Percentiles rank a stretch among this genome's conserved stretches.
phyloP scores from a whole-genome alignment of 2,888 invertebrate species.

The Amphipyra berbera region DNA sequence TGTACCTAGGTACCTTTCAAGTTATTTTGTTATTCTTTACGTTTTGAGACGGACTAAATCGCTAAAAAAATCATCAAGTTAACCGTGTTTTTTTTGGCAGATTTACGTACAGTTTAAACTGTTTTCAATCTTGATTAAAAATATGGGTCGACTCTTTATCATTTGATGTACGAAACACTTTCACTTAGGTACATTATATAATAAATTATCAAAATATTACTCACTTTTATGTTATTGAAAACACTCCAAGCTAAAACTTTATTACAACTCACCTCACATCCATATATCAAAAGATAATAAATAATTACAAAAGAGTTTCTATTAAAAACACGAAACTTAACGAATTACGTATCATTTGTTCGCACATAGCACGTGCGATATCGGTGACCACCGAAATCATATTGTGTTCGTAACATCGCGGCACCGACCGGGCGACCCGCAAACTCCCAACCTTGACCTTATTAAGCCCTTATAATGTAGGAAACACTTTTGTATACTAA shows the following conservation, averaged over 20 bases:
- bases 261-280: conserved; percentile 22
- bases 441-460: conserved; percentile 61
- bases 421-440: conserved; percentile 26
- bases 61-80: too few species aligned
- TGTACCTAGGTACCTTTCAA: too few species aligned
- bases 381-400: conserved; percentile 63
- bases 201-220: conserved; percentile 19
- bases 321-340: conserved; percentile 21
- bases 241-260: conserved; percentile 2
- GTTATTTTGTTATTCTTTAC: too few species aligned
- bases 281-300: background rate
- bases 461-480: conserved; percentile 29
- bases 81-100: too few species aligned
- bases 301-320: background rate
- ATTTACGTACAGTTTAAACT: too few species aligned
- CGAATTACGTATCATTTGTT: conserved; percentile 27
- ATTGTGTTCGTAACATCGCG: conserved; percentile 32
- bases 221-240: conserved; percentile 25
- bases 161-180: conserved; percentile 8
- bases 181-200: conserved; percentile 19
- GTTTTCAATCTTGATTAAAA: too few species aligned
- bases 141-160: too few species aligned
- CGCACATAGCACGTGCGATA: conserved; percentile 58
- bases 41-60: too few species aligned
- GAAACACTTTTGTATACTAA: background rate